A percentile compares a stretch with the other conserved stretches of the same genome.
phyloP scores from a whole-genome alignment of 2,888 invertebrate genomes.

The Taenaris catops region DNA sequence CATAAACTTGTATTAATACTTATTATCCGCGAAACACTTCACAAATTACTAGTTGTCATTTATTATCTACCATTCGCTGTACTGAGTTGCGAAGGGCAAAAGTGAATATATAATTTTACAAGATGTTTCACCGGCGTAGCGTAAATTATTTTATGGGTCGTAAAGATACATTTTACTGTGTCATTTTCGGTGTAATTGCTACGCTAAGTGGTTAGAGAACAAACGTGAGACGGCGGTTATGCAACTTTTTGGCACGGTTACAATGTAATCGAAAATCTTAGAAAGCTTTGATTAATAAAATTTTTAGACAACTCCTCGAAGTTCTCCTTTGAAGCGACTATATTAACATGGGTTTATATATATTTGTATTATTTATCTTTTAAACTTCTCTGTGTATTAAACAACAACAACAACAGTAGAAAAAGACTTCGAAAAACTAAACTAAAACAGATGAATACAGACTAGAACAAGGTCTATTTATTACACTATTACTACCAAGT shows the following conservation, averaged over 20 bases:
- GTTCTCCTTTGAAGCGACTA: background rate
- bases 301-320: background rate
- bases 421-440: too few relatives aligned
- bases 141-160: slow-evolving; percentile 31
- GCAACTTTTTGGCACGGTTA: slow-evolving; percentile 18
- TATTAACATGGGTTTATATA: background rate
- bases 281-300: slow-evolving; percentile 5
- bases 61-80: too few relatives aligned
- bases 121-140: slow-evolving; percentile 6
- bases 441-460: too few relatives aligned
- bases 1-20: too few relatives aligned
- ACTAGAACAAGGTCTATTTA: too few relatives aligned
- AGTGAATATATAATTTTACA: slow-evolving; percentile 15
- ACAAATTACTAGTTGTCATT: too few relatives aligned
- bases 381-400: too few relatives aligned
- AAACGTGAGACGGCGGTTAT: slow-evolving; percentile 16
- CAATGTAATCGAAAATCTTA: slow-evolving; percentile 3
- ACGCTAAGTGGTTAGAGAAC: slow-evolving; percentile 27
- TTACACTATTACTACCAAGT: too few relatives aligned
- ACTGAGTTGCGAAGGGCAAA: slow-evolving; percentile 9
- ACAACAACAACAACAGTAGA: too few relatives aligned
- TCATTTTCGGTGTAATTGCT: slow-evolving; percentile 28
- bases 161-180: slow-evolving; percentile 28
- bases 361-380: too few relatives aligned
- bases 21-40: too few relatives aligned